Conservation (phyloP, 2,888 invertebrate species). For the Ceriagrion tenellum region DNA sequence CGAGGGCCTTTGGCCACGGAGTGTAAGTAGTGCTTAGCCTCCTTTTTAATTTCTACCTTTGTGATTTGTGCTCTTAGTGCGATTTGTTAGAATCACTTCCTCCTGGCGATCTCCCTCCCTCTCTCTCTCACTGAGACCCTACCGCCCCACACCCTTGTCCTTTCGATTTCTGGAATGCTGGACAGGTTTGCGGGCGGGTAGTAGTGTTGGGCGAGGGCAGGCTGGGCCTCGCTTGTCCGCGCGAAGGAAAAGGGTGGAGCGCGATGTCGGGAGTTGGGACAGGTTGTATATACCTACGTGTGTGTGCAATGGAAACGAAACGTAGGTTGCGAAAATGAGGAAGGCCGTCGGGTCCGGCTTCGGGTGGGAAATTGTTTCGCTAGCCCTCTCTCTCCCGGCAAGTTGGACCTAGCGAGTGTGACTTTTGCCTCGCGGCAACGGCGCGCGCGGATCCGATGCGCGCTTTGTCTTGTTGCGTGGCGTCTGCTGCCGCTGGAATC, state of each 20-base stretch:
- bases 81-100: background rate
- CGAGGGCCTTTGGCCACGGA: background rate
- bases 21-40: background rate
- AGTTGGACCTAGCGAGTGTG: background rate
- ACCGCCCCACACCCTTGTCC: background rate
- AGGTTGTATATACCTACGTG: background rate
- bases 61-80: background rate
- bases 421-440: background rate
- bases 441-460: background rate
- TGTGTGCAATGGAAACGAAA: background rate
- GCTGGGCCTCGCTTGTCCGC: background rate
- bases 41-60: background rate
- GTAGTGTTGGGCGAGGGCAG: background rate
- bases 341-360: background rate
- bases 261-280: background rate
- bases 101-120: background rate
- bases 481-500: too few relatives aligned
- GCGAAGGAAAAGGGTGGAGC: background rate
- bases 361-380: background rate
- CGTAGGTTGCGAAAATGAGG: background rate
- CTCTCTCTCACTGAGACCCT: background rate
- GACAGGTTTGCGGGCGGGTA: background rate
- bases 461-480: background rate
- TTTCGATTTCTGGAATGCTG: conserved; percentile 22
- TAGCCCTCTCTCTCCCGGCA: background rate